These are phyloP conservation scores for Podarcis muralis DNA, from an alignment of 2,113 vertebrate genomes.

Conservation along the genomic window DNA sequence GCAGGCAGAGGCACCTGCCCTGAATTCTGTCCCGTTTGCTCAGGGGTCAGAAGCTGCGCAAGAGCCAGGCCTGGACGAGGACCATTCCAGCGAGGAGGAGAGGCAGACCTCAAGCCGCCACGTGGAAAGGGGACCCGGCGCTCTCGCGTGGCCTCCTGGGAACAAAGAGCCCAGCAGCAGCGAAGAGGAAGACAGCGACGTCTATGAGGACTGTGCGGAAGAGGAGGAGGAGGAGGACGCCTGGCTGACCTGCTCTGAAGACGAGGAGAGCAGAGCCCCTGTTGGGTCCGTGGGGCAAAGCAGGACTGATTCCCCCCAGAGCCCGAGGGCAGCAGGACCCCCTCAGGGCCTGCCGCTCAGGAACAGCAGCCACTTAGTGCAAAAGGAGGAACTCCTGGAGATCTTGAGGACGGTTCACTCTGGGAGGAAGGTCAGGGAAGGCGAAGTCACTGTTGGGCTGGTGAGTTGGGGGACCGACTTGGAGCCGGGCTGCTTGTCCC, in stretches of 20 bases:
- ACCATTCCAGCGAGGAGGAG: slow-evolving; percentile 28
- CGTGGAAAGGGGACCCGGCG: not conserved
- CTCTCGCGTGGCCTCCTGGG: not conserved
- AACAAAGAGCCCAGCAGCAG: slow-evolving; percentile 44
- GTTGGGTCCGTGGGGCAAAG: slow-evolving; percentile 28
- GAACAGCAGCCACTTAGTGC: slow-evolving; percentile 88
- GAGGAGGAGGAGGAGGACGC: slow-evolving; percentile 79
- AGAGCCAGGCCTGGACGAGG: no score
- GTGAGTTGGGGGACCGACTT: slow-evolving; percentile 74
- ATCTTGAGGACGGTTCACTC: slow-evolving; percentile 82
- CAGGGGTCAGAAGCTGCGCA: not conserved
- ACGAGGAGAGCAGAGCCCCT: slow-evolving; percentile 45
- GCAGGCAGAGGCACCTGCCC: accelerated
- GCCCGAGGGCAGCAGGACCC: not conserved
- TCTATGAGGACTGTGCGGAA: slow-evolving; percentile 80
- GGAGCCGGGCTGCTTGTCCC: not conserved
- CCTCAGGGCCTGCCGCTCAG: slow-evolving; percentile 39
- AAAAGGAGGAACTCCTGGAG: slow-evolving; percentile 85
- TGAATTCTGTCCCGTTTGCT: not conserved
- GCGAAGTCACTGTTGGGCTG: slow-evolving; percentile 92
- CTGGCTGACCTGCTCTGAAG: slow-evolving; percentile 93
- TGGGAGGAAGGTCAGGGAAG: slow-evolving; percentile 80
- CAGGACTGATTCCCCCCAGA: slow-evolving; percentile 6
- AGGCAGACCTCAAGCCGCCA: accelerated
- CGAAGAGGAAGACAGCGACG: slow-evolving; percentile 56